Conservation (phyloP, 2,113 vertebrate species). For the Mobula hypostoma region DNA sequence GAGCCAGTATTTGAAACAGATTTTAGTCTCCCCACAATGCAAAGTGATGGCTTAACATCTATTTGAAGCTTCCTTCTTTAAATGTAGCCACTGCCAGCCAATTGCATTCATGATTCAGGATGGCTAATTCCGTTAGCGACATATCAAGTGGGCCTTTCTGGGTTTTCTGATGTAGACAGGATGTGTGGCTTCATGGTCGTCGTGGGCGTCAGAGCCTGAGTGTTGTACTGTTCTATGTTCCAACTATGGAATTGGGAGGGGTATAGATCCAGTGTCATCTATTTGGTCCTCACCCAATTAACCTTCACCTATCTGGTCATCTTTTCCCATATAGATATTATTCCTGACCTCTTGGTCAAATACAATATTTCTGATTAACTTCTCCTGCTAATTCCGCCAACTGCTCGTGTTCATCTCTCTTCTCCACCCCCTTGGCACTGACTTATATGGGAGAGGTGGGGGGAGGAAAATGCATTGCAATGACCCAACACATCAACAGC, state of each 20-base stretch:
- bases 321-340: not conserved
- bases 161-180: not conserved
- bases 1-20: not conserved
- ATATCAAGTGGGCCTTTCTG: not conserved
- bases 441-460: not conserved
- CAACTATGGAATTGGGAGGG: not conserved
- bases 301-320: not conserved
- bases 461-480: not conserved
- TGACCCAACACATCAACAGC: not conserved
- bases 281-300: not conserved
- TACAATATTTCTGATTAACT: not conserved
- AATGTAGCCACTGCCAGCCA: not conserved
- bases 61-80: not conserved
- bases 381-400: too few relatives aligned
- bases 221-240: too few relatives aligned
- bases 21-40: not conserved
- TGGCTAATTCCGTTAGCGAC: not conserved
- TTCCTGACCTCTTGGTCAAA: not conserved
- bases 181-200: too few relatives aligned
- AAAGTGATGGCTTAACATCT: not conserved
- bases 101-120: not conserved
- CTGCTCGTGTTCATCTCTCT: not conserved
- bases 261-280: not conserved
- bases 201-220: too few relatives aligned
- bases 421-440: not conserved